Percentiles rank a stretch among this genome's conserved stretches.
Conservation (phyloP, 2,113 vertebrate genomes). For the Megaptera novaeangliae region DNA sequence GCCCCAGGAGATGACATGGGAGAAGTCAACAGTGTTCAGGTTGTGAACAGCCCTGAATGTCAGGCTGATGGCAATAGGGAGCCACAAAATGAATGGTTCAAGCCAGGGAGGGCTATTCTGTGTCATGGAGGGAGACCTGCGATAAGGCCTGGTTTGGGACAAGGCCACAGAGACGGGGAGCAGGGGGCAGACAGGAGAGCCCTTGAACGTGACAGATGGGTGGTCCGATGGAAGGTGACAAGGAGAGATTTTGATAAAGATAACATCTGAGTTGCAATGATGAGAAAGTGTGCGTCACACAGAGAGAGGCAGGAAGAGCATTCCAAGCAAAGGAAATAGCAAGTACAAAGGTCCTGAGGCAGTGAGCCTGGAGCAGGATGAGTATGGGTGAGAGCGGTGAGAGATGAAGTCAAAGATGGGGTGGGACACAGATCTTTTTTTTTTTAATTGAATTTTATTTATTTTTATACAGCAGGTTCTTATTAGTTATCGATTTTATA, state of each 20-base stretch:
- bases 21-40: background rate
- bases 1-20: background rate
- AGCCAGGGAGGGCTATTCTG: background rate
- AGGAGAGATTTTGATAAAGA: background rate
- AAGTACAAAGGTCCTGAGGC: background rate
- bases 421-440: accelerated
- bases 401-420: background rate
- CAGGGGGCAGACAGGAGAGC: too few species aligned
- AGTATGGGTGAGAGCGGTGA: background rate
- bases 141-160: background rate
- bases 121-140: background rate
- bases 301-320: background rate
- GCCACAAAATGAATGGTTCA: background rate
- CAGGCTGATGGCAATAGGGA: background rate
- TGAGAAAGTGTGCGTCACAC: background rate
- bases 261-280: background rate
- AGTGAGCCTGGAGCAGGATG: background rate
- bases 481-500: too few species aligned
- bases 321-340: background rate
- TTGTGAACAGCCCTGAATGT: background rate
- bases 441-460: accelerated
- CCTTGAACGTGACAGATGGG: background rate
- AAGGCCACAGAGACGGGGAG: background rate
- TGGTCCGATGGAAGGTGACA: background rate
- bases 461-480: too few species aligned